These are phyloP conservation scores for Cephalotes varians DNA, from an alignment of 2,888 invertebrate species.

Conservation along the genomic window DNA sequence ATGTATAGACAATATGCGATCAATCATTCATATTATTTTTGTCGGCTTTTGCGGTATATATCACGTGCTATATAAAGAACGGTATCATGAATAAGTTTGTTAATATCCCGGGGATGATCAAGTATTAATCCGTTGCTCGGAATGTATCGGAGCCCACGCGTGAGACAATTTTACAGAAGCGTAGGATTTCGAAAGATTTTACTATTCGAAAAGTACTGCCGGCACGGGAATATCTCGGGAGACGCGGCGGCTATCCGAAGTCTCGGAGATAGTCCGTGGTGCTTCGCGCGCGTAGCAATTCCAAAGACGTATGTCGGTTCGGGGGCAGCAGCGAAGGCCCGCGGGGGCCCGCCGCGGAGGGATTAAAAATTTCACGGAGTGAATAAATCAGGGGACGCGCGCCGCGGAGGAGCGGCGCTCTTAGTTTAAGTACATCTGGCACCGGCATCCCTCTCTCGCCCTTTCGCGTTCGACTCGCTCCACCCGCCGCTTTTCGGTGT, in stretches of 20 bases:
- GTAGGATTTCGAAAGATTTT: slow-evolving; percentile 46
- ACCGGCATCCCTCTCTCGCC: slow-evolving; percentile 52
- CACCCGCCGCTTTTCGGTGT: slow-evolving; percentile 56
- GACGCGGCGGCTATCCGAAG: slow-evolving; percentile 39
- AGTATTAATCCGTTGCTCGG: slow-evolving; percentile 35
- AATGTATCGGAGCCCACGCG: slow-evolving; percentile 5
- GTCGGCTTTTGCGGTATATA: neutral
- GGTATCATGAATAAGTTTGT: slow-evolving; percentile 25
- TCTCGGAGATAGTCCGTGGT: slow-evolving; percentile 29
- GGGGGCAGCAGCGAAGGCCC: slow-evolving; percentile 68
- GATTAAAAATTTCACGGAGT: slow-evolving; percentile 83
- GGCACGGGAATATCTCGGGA: slow-evolving; percentile 43
- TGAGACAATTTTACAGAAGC: slow-evolving; percentile 32
- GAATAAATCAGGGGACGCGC: slow-evolving; percentile 82
- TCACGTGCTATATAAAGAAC: neutral
- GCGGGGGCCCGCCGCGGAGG: slow-evolving; percentile 64
- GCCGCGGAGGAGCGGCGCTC: slow-evolving; percentile 76
- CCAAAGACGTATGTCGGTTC: slow-evolving; percentile 65
- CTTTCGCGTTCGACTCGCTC: slow-evolving; percentile 50
- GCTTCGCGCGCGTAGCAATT: slow-evolving; percentile 45
- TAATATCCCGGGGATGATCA: slow-evolving; percentile 13
- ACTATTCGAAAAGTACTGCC: slow-evolving; percentile 54
- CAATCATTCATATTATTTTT: slow-evolving; percentile 15
- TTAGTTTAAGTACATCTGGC: slow-evolving; percentile 78
- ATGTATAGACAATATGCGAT: neutral